A percentile compares a stretch with the other conserved stretches of the same genome.
Evolutionary conservation across 2,113 vertebrate species (phyloP).

Genomic region (Gymnocephalus cernua): DNA sequence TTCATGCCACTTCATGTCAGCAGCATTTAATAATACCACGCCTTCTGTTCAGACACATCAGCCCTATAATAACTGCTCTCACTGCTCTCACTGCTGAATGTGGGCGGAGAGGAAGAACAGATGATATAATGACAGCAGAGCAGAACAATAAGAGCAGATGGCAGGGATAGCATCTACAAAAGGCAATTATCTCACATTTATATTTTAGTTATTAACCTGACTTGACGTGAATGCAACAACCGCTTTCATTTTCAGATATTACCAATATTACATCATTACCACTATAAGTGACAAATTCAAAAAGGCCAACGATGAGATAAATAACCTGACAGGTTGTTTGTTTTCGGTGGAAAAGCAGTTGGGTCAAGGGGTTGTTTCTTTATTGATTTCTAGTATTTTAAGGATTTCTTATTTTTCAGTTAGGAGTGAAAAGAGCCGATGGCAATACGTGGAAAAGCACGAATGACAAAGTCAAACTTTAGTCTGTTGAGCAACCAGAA

Average conservation of each 20-base stretch:
- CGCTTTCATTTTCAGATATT: slow-evolving; percentile 10
- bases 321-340: not conserved
- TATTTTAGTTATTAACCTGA: slow-evolving; percentile 25
- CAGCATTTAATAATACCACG: slow-evolving; percentile 3
- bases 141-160: slow-evolving; percentile 61
- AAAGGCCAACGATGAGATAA: not conserved
- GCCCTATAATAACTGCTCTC: slow-evolving; percentile 55
- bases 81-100: slow-evolving; percentile 11
- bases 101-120: slow-evolving; percentile 50
- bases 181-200: slow-evolving; percentile 51
- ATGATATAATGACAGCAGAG: slow-evolving; percentile 31
- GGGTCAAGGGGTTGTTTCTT: not conserved
- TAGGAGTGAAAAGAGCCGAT: not conserved
- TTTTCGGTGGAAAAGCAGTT: not conserved
- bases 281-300: not conserved
- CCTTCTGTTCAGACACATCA: slow-evolving; percentile 51
- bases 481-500: not conserved
- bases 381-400: not conserved
- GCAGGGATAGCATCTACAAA: slow-evolving; percentile 39
- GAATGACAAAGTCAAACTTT: not conserved
- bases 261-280: not conserved
- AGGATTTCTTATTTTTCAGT: not conserved
- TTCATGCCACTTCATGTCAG: slow-evolving; percentile 23
- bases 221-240: slow-evolving; percentile 13
- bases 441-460: not conserved